These are phyloP conservation scores for Drosophila parabipectinata DNA, from an alignment of 1,140 invertebrate genomes.

Conservation along the genomic window DNA sequence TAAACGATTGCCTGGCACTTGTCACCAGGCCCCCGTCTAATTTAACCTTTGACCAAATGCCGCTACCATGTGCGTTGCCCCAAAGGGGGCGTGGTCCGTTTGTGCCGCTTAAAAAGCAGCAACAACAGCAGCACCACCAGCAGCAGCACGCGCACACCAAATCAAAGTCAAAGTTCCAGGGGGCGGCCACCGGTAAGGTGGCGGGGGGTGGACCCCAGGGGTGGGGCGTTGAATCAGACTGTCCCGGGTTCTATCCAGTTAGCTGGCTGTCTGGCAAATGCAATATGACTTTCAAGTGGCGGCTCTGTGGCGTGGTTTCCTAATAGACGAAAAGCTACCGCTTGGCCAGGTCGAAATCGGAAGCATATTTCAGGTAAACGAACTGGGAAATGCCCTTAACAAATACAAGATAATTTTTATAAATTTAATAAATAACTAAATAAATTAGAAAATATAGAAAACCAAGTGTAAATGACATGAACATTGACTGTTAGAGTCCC, in stretches of 20 bases:
- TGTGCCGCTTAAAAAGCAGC: not conserved
- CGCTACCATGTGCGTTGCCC: conserved; percentile 72
- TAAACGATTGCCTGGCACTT: conserved; percentile 78
- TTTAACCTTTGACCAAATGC: conserved; percentile 81
- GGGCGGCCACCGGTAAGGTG: not conserved
- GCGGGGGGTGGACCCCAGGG: conserved; percentile 6
- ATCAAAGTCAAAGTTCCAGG: conserved; percentile 45
- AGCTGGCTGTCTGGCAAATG: conserved; percentile 48
- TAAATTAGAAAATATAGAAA: no score
- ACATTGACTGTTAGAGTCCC: no score
- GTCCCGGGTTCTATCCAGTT: conserved; percentile 27
- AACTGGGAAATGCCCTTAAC: not conserved
- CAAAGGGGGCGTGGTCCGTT: conserved; percentile 25
- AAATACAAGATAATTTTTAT: no score
- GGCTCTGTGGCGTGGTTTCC: conserved; percentile 53
- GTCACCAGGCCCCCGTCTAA: conserved; percentile 71
- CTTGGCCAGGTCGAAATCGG: conserved; percentile 51
- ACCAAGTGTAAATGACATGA: no score
- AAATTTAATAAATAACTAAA: no score
- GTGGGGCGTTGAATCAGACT: conserved; percentile 10
- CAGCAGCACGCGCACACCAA: conserved; percentile 65
- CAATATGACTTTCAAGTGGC: conserved; percentile 77
- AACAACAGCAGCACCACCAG: conserved; percentile 24
- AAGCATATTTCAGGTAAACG: conserved; percentile 17
- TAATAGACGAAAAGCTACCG: conserved; percentile 76